phyloP scores from a whole-genome alignment of 1,140 invertebrate species.

The Drosophila erecta region DNA sequence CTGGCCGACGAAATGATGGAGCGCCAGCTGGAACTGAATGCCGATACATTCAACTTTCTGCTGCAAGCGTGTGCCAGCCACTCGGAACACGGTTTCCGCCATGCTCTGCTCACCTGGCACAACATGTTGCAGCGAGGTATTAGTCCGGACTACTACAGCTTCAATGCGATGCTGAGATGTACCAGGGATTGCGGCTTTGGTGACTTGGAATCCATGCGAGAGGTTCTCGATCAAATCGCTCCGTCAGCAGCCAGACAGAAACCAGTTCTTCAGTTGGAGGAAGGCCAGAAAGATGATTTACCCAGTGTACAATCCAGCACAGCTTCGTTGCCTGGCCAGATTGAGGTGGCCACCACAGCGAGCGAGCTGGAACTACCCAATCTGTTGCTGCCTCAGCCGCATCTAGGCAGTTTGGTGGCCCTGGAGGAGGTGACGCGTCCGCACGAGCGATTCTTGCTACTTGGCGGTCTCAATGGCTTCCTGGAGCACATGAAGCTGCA shows the following conservation, averaged over 20 bases:
- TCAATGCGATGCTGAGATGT: conserved; percentile 92
- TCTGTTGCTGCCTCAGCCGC: conserved; percentile 86
- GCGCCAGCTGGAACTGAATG: conserved; percentile 87
- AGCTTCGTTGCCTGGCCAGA: conserved; percentile 10
- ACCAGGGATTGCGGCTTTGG: conserved; percentile 93
- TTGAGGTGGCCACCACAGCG: conserved; percentile 24
- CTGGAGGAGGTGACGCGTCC: conserved; percentile 86
- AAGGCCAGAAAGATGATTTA: conserved; percentile 1
- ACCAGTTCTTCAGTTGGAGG: neutral
- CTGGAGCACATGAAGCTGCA: conserved; percentile 89
- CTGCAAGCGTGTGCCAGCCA: conserved; percentile 93
- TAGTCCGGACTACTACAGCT: conserved; percentile 89
- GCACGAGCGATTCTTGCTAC: conserved; percentile 90
- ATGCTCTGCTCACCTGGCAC: conserved; percentile 93
- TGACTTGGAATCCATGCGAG: conserved; percentile 86
- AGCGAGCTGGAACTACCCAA: conserved; percentile 85
- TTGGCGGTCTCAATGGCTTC: conserved; percentile 92
- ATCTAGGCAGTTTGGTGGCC: conserved; percentile 86
- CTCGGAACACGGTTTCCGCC: conserved; percentile 90
- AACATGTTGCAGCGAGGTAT: conserved; percentile 89
- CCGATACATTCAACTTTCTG: conserved; percentile 91
- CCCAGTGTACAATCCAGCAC: neutral
- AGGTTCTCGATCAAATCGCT: conserved; percentile 77
- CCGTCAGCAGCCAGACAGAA: conserved; percentile 1
- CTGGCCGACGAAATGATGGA: conserved; percentile 93